Evolutionary conservation across 2,113 vertebrate species (phyloP).

Genomic region (Gnathonemus echidnorhynchus): DNA sequence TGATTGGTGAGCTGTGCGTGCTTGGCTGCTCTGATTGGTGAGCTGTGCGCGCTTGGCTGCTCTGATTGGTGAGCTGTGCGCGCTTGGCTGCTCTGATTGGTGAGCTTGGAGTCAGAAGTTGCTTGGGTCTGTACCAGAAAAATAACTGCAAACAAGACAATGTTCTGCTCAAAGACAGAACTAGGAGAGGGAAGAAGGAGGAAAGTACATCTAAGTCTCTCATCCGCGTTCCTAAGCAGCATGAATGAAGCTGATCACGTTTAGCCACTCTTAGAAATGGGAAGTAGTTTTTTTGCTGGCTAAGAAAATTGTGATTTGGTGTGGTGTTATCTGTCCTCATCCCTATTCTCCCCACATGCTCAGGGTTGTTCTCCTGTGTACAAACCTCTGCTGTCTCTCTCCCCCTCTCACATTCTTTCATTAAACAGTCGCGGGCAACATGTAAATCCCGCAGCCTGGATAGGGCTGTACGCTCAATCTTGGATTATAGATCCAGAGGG

Average conservation of each 20-base stretch:
- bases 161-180: not conserved
- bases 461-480: constrained; percentile 48
- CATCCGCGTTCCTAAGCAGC: not conserved
- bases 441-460: constrained; percentile 65
- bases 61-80: not conserved
- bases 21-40: not conserved
- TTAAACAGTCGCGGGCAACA: constrained; percentile 37
- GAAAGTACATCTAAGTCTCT: constrained; percentile 12
- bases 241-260: constrained; percentile 8
- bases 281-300: constrained; percentile 21
- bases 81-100: not conserved
- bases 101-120: not conserved
- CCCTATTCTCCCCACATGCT: not conserved
- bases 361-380: constrained; percentile 14
- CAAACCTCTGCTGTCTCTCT: constrained; percentile 19
- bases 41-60: not conserved
- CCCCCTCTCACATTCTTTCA: constrained; percentile 27
- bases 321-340: not conserved
- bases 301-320: constrained; percentile 11
- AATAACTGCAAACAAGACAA: not conserved
- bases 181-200: not conserved
- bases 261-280: constrained; percentile 11
- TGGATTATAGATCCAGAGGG: constrained; percentile 72
- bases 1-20: not conserved
- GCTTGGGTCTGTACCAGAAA: not conserved